Evolutionary conservation across 1,140 invertebrate species (phyloP).

Genomic region (Trachymyrmex septentrionalis): DNA sequence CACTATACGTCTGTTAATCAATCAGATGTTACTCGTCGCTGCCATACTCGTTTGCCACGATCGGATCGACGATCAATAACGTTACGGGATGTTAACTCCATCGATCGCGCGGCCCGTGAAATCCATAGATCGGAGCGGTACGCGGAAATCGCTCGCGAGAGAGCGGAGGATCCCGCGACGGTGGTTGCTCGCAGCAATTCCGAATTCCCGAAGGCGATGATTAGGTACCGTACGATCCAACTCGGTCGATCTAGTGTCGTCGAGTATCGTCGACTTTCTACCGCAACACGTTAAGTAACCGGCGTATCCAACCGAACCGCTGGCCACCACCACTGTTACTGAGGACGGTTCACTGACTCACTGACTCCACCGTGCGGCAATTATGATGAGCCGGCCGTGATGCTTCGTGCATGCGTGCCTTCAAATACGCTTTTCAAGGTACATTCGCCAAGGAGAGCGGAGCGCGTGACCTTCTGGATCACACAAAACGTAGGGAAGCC

Average conservation of each 20-base stretch:
- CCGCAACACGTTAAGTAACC: slow-evolving; percentile 65
- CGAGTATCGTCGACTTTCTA: slow-evolving; percentile 65
- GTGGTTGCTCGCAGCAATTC: background rate
- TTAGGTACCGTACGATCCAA: background rate
- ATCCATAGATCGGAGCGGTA: slow-evolving; percentile 52
- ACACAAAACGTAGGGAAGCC: background rate
- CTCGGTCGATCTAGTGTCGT: background rate
- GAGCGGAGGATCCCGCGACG: background rate
- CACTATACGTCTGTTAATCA: slow-evolving; percentile 14
- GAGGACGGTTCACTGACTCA: slow-evolving; percentile 72
- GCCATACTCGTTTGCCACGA: slow-evolving; percentile 8
- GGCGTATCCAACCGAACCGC: background rate
- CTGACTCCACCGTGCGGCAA: slow-evolving; percentile 7
- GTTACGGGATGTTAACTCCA: background rate
- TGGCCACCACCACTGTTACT: background rate
- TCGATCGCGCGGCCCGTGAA: background rate
- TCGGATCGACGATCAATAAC: slow-evolving; percentile 8
- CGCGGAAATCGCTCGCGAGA: background rate
- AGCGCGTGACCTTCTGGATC: slow-evolving; percentile 5
- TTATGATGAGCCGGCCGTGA: background rate
- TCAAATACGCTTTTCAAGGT: slow-evolving; percentile 37
- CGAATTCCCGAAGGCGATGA: background rate
- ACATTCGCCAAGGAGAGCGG: background rate
- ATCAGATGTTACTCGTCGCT: slow-evolving; percentile 9
- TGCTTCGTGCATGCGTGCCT: background rate